Evolutionary conservation across 2,113 vertebrate genomes (phyloP), one percentile per base, ranked within the genome.

Genomic region (Forbesichthys papilliferus): DNA sequence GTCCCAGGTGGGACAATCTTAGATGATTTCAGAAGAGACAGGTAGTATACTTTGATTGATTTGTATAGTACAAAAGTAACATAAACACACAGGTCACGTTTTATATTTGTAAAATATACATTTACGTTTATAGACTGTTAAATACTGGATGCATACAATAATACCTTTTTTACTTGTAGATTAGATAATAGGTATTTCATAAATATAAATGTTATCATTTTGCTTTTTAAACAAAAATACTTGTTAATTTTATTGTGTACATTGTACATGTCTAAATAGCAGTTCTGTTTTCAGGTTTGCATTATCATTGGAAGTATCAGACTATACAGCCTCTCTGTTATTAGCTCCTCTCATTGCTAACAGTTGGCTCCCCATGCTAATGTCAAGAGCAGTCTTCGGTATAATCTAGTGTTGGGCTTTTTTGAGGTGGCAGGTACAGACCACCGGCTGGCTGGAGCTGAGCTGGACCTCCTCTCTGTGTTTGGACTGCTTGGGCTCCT

Each of bases 381-480:
- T 34, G 9, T 61, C 33, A 61, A n/a, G 42, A 48, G 4, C 27
- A 61, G 36, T 2, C 48, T 3, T 27, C 12, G 47, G 4, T 13
- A 0, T 5, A 36, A 33, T 42, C 58, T 85, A 90, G 76, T 90
- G 84, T 51, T 88, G 81, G 70, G 52, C 75, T 68, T 92, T 92
- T 49, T 78, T 92, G 70, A 93, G 80, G 51, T 94, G 92, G 62
- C 92, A 93, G 68, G 91, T 92, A 66, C 93, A 94, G 63, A 88
- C 84, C 64, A 64, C 78, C 0, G 85, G 82, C 10, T 86, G 89
- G 12, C 73, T 67, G 62, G 78, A 69, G 66, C 75, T 90, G 57
- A 83, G 83, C 69, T 86, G 81, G 49, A 56, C 70, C 81, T 88
- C 84, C 80, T 90, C 85, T 66, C 65, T 84, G 57, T 76, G 64